phyloP scores from a whole-genome alignment of 2,113 vertebrate genomes.

The Serilophus lunatus region DNA sequence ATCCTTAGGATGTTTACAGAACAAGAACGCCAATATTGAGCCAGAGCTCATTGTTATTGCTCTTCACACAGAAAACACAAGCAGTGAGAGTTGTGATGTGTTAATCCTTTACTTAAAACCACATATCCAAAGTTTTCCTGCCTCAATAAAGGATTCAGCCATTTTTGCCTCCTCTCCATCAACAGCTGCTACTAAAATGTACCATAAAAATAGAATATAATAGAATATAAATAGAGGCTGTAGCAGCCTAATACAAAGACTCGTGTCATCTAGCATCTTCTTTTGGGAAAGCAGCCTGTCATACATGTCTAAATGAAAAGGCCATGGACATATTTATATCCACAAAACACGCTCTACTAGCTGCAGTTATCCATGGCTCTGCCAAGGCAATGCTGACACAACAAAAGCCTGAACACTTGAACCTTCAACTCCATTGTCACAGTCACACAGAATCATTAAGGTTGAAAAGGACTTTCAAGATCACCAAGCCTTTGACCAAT shows the following conservation, averaged over 20 bases:
- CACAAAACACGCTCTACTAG: rapidly evolving
- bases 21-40: neutral
- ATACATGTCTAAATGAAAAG: neutral
- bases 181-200: neutral
- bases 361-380: neutral
- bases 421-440: neutral
- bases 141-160: neutral
- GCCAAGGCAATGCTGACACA: neutral
- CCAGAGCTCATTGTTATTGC: neutral
- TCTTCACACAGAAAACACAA: neutral
- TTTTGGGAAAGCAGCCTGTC: neutral
- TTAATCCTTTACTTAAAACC: neutral
- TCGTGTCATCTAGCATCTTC: neutral
- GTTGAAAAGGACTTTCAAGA: neutral
- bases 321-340: rapidly evolving
- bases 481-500: too few relatives aligned
- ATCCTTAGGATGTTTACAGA: neutral
- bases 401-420: neutral
- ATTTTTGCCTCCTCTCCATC: neutral
- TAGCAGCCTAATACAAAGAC: neutral
- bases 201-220: neutral
- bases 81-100: neutral
- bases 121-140: neutral
- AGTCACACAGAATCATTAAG: neutral
- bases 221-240: neutral